Base-by-base conservation (phyloP, 1,140 invertebrate species). In the Drosophila elegans region DNA sequence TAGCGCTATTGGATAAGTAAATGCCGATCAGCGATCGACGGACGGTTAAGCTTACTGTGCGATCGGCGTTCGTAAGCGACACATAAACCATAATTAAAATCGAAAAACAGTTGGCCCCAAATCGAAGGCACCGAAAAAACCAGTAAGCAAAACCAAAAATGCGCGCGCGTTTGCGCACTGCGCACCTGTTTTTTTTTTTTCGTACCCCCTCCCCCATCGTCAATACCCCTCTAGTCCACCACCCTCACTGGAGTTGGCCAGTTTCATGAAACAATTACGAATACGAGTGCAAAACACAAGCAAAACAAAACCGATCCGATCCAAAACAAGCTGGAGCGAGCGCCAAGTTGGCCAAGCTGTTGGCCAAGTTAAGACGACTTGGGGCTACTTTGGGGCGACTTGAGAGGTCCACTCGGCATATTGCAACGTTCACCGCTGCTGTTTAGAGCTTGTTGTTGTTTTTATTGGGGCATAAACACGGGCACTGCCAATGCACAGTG, bases 251-350 rank as follows among this genome's bases (percentile, higher is more conserved):
- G 36, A 59, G 56, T 60, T 71, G 83, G 78, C 64, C 74, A 83
- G 83, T 82, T 88, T 85, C 81, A 83, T 89, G 62, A 88, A 88
- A 88, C 84, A 83, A 88, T 88, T 88, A 88, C 84, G 76, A 88
- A 60, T 78, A 56, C 72, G 68, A 71, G 56, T 59, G 39, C 48
- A 56, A 79, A 48, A 76, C 36, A 54, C 51, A 62, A 72, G 52
- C 45, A 46, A 59, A 79, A 53, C 36, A 42, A 60, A 60, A 74
- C 52, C 51, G 39, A 60, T 10, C 44, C 27, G 54, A 39, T n/a
- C 12, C 46, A 11, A 46, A 39, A 21, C 42, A 71, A 44, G 51
- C 49, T 57, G 62, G 68, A 75, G 48, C 61, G 60, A 85, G 53
- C 60, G 63, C 63, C 74, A 76, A 83, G 71, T 54, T 83, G 67